These are phyloP conservation scores for Lasiurus borealis DNA, from an alignment of 2,113 vertebrate species.

Conservation along the genomic window DNA sequence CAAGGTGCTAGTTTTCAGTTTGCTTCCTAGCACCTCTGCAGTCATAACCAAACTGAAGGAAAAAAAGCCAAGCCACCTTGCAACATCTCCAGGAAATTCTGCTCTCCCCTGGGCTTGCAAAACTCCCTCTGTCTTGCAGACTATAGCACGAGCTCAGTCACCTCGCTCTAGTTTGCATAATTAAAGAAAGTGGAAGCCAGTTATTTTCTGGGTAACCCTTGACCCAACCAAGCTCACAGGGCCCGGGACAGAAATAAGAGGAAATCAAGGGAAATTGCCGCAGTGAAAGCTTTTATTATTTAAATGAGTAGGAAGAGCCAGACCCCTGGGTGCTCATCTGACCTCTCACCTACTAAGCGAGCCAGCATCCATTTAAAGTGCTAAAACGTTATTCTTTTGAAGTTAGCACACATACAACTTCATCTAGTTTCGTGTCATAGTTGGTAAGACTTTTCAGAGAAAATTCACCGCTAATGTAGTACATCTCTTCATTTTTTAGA, in stretches of 20 bases:
- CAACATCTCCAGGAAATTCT: conserved; percentile 79
- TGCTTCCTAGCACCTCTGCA: conserved; percentile 56
- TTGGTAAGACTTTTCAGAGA: neutral
- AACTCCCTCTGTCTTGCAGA: conserved; percentile 70
- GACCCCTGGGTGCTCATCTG: neutral
- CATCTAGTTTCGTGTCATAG: neutral
- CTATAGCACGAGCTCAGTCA: conserved; percentile 71
- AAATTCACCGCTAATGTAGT: neutral
- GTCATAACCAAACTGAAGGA: conserved; percentile 61
- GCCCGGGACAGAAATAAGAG: conserved; percentile 47
- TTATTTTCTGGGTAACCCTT: conserved; percentile 67
- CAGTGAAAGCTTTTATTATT: neutral
- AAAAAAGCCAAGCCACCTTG: conserved; percentile 58
- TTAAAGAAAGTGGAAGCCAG: conserved; percentile 74
- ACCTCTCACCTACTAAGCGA: neutral
- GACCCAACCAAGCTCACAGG: neutral
- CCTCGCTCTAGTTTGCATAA: conserved; percentile 72
- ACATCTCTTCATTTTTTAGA: neutral
- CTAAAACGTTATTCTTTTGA: neutral
- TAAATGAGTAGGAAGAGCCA: neutral
- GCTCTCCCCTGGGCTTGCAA: conserved; percentile 77
- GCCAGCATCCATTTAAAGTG: neutral
- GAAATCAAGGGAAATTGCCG: neutral
- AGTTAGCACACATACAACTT: neutral
- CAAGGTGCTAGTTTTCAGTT: conserved; percentile 1